Evolutionary conservation across 2,113 vertebrate genomes (phyloP).

Genomic region (Cinclus mexicanus): DNA sequence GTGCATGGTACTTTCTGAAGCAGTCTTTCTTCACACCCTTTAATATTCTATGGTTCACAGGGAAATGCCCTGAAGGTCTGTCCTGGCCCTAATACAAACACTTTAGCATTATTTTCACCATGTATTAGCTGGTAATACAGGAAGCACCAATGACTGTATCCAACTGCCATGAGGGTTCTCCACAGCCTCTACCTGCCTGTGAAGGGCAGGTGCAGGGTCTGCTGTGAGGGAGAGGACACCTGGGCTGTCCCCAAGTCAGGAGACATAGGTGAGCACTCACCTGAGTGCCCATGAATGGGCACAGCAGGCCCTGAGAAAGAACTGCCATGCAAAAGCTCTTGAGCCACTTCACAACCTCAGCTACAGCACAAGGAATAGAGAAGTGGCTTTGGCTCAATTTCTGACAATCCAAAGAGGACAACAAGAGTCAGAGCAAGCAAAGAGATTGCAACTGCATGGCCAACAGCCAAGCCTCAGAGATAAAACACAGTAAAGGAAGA

Average conservation of each 20-base stretch:
- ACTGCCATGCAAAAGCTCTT: background rate
- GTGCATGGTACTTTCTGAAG: background rate
- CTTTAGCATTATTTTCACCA: background rate
- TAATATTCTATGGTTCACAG: background rate
- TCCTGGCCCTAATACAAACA: background rate
- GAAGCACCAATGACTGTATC: background rate
- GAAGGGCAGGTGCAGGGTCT: background rate
- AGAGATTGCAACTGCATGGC: background rate
- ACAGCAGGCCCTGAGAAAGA: background rate
- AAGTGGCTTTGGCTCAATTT: background rate
- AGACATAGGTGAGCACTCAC: background rate
- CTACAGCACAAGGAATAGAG: background rate
- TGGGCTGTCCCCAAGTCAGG: background rate
- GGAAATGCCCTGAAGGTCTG: background rate
- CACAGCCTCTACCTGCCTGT: background rate
- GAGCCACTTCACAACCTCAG: background rate
- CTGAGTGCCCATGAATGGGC: background rate
- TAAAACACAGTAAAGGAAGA: conserved; percentile 16
- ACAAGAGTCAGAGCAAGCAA: background rate
- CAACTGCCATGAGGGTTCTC: background rate
- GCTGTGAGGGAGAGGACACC: background rate
- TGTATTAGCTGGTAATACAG: background rate
- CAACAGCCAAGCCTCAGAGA: conserved; percentile 3
- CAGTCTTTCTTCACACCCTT: background rate
- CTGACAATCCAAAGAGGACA: background rate